Conservation (phyloP, 2,888 invertebrate genomes). For the Chirona hameri region DNA sequence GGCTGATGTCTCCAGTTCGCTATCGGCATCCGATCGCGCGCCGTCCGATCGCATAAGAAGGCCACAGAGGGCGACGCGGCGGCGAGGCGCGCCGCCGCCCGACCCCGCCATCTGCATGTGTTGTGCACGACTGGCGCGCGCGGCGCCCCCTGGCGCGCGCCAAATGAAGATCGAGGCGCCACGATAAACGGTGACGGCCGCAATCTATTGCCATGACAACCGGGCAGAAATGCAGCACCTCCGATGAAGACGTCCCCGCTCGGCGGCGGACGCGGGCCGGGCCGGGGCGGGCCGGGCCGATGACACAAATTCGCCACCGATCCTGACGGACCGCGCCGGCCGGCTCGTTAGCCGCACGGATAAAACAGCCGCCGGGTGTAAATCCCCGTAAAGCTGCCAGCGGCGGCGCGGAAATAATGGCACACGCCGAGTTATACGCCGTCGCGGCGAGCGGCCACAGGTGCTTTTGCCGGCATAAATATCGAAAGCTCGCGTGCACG, state of each 20-base stretch:
- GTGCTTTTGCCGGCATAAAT: slow-evolving; percentile 5
- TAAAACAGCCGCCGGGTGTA: not conserved
- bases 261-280: too few species aligned
- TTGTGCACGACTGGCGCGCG: not conserved
- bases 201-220: slow-evolving; percentile 1
- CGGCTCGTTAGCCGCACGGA: not conserved
- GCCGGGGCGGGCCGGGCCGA: not conserved
- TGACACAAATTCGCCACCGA: not conserved
- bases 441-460: not conserved
- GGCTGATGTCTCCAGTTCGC: not conserved
- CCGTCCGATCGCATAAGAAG: not conserved
- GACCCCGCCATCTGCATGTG: not conserved
- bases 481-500: not conserved
- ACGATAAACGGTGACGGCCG: not conserved
- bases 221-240: not conserved
- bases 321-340: not conserved
- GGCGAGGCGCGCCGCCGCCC: too few species aligned
- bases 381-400: not conserved
- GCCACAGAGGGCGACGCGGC: not conserved
- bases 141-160: not conserved
- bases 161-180: not conserved
- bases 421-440: not conserved
- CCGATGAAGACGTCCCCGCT: not conserved
- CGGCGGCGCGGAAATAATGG: not conserved
- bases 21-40: not conserved